phyloP scores from a whole-genome alignment of 2,888 invertebrate genomes.

The Heliconius charithonia region DNA sequence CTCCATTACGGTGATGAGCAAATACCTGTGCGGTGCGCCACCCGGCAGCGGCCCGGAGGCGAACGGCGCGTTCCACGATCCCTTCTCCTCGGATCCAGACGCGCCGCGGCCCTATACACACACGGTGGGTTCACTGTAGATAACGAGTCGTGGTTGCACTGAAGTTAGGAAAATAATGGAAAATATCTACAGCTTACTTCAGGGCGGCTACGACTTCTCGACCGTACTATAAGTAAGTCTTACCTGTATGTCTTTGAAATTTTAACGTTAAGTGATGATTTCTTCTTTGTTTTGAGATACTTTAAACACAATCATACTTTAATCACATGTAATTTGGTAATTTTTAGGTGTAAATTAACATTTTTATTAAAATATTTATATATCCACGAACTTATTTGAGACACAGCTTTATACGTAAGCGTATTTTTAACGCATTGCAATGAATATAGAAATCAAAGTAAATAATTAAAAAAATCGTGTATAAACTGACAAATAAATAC shows the following conservation, averaged over 20 bases:
- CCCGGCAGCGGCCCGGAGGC: constrained; percentile 56
- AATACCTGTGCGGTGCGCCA: constrained; percentile 88
- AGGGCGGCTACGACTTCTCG: not conserved
- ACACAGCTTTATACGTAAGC: too few relatives aligned
- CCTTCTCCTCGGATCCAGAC: constrained; percentile 92
- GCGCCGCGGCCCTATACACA: constrained; percentile 92
- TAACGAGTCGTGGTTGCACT: not conserved
- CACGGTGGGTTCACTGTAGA: constrained; percentile 73
- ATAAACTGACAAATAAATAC: too few relatives aligned
- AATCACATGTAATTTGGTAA: too few relatives aligned
- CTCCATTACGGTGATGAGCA: constrained; percentile 93
- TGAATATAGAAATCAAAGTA: too few relatives aligned
- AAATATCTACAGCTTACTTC: not conserved
- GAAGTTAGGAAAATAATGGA: not conserved
- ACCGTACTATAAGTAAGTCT: not conserved
- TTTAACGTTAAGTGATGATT: too few relatives aligned
- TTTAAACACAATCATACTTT: too few relatives aligned
- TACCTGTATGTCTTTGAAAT: not conserved
- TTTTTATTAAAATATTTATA: too few relatives aligned
- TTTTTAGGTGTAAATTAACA: not conserved
- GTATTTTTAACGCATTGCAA: too few relatives aligned
- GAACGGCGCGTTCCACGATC: constrained; percentile 74
- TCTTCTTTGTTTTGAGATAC: not conserved
- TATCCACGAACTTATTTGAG: too few relatives aligned
- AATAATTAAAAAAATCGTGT: too few relatives aligned